Evolutionary conservation across 1,140 invertebrate species (phyloP), one percentile per base, ranked within the genome.

Genomic region (Babylonia areolata): DNA sequence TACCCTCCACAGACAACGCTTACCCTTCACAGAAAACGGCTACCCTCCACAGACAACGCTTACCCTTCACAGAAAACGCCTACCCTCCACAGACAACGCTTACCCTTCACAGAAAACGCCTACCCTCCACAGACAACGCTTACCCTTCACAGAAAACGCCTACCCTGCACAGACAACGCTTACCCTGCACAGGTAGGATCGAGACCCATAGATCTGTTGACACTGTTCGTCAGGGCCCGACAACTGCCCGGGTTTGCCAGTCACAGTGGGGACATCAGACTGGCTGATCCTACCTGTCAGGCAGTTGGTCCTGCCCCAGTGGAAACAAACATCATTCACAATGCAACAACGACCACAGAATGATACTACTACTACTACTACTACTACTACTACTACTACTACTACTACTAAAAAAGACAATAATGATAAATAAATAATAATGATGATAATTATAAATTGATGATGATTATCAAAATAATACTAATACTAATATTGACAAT

Each of bases 161-260:
- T n/a, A n/a, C n/a, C n/a, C n/a, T n/a, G n/a, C n/a, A n/a, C 6
- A 33, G 12, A 35, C 73, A 39, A 20, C 40, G 3, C 85, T 75
- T 88, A 92, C 92, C 85, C 87, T 88, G 51, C 90, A 91, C 17
- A 91, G 84, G 83, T 88, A 92, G 17, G 92, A 92, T 12, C 75
- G 82, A 9, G 64, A 35, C 0, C 92, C 92, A 35, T 86, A 87
- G 39, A 88, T 89, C 35, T 88, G 77, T 31, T 82, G 77, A 86
- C 92, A 92, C 81, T 91, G 91, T 39, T 85, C 77, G 64, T 92
- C 91, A 15, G 89, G 87, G 2, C 81, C 71, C 54, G 87, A 89
- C 0, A 86, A 81, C 35, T 91, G 86, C 17, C 89, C 91, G 78
- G 91, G 90, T 28, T 90, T 87, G 84, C n/a, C 81, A 20, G 28